A percentile compares a stretch with the other conserved stretches of the same genome.
Conservation (phyloP, 2,113 vertebrate genomes). For the Uropsilus gracilis region DNA sequence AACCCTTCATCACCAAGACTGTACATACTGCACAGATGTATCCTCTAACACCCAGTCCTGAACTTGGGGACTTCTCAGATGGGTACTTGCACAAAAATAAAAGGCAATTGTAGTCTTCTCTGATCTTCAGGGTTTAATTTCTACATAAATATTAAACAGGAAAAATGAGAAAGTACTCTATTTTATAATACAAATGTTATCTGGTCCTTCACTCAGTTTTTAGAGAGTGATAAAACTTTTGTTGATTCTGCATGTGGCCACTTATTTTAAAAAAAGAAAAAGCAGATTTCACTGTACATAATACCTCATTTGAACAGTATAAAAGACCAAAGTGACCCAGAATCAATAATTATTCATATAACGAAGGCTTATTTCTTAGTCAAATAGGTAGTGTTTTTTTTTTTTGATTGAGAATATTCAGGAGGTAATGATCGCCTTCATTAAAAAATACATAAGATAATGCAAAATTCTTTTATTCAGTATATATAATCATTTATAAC, state of each 20-base stretch:
- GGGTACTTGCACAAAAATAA: not conserved
- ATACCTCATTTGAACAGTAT: not conserved
- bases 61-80: slow-evolving; percentile 42
- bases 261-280: not conserved
- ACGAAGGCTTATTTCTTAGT: not conserved
- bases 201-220: slow-evolving; percentile 20
- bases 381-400: not conserved
- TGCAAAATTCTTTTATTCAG: not conserved
- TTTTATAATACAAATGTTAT: slow-evolving; percentile 58
- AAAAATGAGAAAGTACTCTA: slow-evolving; percentile 12
- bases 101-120: not conserved
- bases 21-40: not conserved
- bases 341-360: slow-evolving; percentile 2
- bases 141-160: slow-evolving; percentile 53
- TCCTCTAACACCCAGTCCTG: slow-evolving; percentile 20
- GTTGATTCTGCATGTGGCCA: slow-evolving; percentile 3
- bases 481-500: not conserved
- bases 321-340: not conserved
- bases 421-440: not conserved
- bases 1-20: slow-evolving; percentile 45
- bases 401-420: not conserved
- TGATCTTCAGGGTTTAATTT: slow-evolving; percentile 54
- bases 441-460: not conserved
- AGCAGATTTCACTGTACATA: not conserved
- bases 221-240: slow-evolving; percentile 45